Percentiles rank a stretch among this genome's conserved stretches.
Evolutionary conservation across 2,888 invertebrate genomes (phyloP).

Genomic region (Diplazon laetatorius): DNA sequence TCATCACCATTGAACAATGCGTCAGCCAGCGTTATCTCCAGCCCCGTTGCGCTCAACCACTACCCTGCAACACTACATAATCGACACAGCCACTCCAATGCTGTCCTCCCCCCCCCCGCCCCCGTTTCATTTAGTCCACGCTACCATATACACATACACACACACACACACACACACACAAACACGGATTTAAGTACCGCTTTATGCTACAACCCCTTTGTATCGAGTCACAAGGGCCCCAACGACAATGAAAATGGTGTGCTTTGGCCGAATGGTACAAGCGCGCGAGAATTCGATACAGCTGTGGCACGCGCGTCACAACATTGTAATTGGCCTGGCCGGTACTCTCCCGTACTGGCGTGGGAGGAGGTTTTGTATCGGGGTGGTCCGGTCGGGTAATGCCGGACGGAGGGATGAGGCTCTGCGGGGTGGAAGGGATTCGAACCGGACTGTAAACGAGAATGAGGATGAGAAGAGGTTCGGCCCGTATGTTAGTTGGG

Average conservation of each 20-base stretch:
- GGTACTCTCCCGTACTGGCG: constrained; percentile 11
- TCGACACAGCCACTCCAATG: neutral
- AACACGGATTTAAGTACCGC: no score
- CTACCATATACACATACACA: no score
- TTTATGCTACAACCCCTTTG: neutral
- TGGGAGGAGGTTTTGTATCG: constrained; percentile 10
- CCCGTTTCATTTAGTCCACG: no score
- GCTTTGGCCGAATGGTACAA: constrained; percentile 24
- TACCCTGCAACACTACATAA: neutral
- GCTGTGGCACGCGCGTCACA: constrained; percentile 47
- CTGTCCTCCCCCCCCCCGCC: no score
- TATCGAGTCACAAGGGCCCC: constrained; percentile 52
- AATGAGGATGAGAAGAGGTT: constrained; percentile 60
- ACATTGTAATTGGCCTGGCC: constrained; percentile 42
- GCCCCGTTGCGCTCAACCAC: neutral
- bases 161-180: no score
- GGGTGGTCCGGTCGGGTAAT: constrained; percentile 19
- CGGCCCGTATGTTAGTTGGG: constrained; percentile 5
- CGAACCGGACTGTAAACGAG: constrained; percentile 13
- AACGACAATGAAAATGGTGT: constrained; percentile 26
- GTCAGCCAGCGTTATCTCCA: neutral
- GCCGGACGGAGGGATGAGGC: constrained; percentile 18
- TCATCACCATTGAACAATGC: neutral
- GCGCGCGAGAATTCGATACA: constrained; percentile 26
- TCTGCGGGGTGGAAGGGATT: no score